Base-by-base conservation (phyloP, 2,888 invertebrate species). In the Trichopria drosophilae region DNA sequence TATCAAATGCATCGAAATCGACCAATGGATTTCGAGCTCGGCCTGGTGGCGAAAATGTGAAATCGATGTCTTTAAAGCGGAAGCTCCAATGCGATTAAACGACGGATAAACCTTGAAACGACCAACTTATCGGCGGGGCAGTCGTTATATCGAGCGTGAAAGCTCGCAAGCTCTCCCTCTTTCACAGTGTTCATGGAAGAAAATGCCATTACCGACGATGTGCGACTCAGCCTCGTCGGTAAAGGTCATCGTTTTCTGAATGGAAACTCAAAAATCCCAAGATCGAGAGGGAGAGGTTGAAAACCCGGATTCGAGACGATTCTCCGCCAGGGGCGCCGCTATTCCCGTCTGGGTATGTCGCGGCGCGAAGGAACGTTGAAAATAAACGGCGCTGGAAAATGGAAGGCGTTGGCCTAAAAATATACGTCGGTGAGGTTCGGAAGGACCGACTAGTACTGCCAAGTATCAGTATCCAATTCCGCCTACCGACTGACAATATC, bases 311-410 rank as follows among this genome's bases (percentile, higher is more conserved):
- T 16, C 29, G 49, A 35, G 31, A 41, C 35, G 40, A 45, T 36
- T 61, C 60, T 53, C 63, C 59, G 54, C 51, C 62, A 23, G 51
- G 55, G 55, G 60, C 57, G 50, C 55, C 53, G 46, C 58, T 53
- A 46, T 53, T 50, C 52, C 54, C 53, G 59, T 51, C 57, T 57
- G 57, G 51, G 50, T 46, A 44, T 51, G 42, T 40, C 39, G 43
- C 35, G 16, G 44, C 34, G 55, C 39, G 49, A 15, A 34, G 53
- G 53, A 48, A 42, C 60, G 64, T 63, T 62, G 68, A 70, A 69
- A 71, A 71, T 69, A 71, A 72, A 69, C 66, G 62, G 62, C 63
- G 60, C 72, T 72, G 73, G 73, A 72, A 67, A 68, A 70, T 65
- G 64, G 66, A 69, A 67, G 64, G 59, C 65, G 63, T 51, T 51